Conservation (phyloP, 1,140 invertebrate genomes). For the Triops cancriformis region DNA sequence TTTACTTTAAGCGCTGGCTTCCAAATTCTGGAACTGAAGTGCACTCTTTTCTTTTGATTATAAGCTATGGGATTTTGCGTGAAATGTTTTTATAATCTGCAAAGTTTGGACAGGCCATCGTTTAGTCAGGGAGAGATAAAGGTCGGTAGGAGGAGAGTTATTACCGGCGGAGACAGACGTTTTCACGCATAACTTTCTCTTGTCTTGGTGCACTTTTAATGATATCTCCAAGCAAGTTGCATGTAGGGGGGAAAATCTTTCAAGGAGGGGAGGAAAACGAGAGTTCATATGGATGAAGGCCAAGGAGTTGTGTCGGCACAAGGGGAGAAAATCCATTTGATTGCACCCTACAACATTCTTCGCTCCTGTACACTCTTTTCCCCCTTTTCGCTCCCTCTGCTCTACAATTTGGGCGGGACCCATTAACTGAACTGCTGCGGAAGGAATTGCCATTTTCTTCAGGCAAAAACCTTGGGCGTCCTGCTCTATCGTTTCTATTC, state of each 20-base stretch:
- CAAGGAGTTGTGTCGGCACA: background rate
- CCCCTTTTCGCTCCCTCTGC: background rate
- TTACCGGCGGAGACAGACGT: background rate
- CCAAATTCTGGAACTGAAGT: background rate
- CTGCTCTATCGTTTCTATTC: background rate
- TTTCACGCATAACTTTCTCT: constrained; percentile 1
- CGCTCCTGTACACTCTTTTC: background rate
- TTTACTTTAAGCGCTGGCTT: background rate
- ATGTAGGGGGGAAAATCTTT: background rate
- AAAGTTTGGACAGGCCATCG: background rate
- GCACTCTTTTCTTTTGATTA: background rate
- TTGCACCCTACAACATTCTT: constrained; percentile 10
- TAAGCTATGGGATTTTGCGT: background rate
- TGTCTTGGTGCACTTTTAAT: background rate
- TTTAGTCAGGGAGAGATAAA: constrained; percentile 1
- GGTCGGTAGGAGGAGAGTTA: background rate
- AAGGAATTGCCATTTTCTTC: background rate
- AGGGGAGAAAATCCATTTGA: background rate
- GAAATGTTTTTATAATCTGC: background rate
- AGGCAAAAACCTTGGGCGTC: background rate
- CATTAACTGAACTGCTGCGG: constrained; percentile 3
- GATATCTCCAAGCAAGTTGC: background rate
- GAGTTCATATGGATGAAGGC: constrained; percentile 1
- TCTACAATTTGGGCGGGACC: background rate
- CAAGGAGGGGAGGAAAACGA: background rate